phyloP scores from a whole-genome alignment of 2,888 invertebrate species.

The Hypomecis punctinalis region DNA sequence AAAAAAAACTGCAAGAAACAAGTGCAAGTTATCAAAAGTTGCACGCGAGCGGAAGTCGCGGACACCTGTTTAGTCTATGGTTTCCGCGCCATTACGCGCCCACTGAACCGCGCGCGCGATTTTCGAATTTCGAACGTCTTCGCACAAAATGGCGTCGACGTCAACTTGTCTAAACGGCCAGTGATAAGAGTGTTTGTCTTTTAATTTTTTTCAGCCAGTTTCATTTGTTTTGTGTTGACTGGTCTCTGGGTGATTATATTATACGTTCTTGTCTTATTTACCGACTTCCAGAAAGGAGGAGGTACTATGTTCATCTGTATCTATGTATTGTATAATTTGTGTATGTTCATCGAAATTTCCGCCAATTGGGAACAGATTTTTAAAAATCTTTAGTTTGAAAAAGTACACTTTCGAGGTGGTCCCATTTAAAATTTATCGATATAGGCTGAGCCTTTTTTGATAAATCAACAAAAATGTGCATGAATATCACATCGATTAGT shows the following conservation, averaged over 20 bases:
- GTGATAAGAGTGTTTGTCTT: constrained; percentile 37
- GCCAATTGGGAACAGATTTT: no score
- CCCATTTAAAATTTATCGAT: no score
- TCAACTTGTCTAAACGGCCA: constrained; percentile 67
- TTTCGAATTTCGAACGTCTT: constrained; percentile 72
- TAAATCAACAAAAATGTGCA: no score
- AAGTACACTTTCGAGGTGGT: no score
- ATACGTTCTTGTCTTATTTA: no score
- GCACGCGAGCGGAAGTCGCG: constrained; percentile 27
- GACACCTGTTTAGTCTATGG: constrained; percentile 77
- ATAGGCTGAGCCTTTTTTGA: no score
- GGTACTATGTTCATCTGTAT: no score
- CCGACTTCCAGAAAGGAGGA: no score
- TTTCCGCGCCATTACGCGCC: constrained; percentile 75
- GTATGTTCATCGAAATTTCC: no score
- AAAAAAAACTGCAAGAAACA: constrained; percentile 4
- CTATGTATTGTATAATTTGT: no score
- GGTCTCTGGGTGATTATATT: not conserved
- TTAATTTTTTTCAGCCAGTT: constrained; percentile 4
- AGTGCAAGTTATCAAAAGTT: constrained; percentile 16
- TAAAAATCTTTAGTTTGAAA: no score
- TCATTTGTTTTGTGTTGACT: constrained; percentile 1
- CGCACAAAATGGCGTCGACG: constrained; percentile 65
- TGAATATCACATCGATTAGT: no score
- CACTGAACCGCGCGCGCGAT: constrained; percentile 70